Evolutionary conservation across 2,797 vertebrate genomes (phyloP), one percentile per base, ranked within the genome.

Genomic region (Cichlasoma orientale): DNA sequence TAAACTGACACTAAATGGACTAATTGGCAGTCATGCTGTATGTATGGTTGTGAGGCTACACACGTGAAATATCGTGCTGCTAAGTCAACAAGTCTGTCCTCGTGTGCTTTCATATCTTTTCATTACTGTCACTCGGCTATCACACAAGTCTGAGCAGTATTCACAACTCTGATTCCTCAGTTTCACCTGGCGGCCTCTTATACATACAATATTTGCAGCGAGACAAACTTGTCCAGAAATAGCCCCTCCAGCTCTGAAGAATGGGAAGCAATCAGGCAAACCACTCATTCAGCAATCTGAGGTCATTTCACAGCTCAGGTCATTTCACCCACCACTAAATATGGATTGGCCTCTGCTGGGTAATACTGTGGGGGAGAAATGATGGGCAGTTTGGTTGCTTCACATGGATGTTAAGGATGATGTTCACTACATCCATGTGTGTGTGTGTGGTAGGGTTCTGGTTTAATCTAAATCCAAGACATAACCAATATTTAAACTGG

Each of bases 291-390:
- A 47, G 82, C 70, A 72, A 86, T 88, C 71, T 72, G 74, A 87
- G 87, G 72, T 86, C 72, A 71, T 87, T 85, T 85, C 77, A 88
- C 75, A 83, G 69, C 72, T 84, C 76, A 59, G 85, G 86, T 91
- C 77, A 58, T 88, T 87, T 90, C 78, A 78, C n/a, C 68, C 56
- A 13, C 55, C 55, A 41, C 76, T 86, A 74, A 79, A 84, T 82
- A 66, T 56, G 66, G 55, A 75, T 80, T 78, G 76, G 41, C 50
- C 61, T 84, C 82, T 74, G 63, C 66, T 54, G 57, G 56, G 69
- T 66, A 27, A 88, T 61, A 74, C 72, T 78, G 86, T 68, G 44
- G 59, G 33, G 58, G 13, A 57, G 53, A 55, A 61, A 59, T 36
- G 27, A 58, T 36, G 11, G 68, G 55, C 33, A 44, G 78, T 89